Conservation (phyloP, 2,888 invertebrate species). For the Gibbula magus region DNA sequence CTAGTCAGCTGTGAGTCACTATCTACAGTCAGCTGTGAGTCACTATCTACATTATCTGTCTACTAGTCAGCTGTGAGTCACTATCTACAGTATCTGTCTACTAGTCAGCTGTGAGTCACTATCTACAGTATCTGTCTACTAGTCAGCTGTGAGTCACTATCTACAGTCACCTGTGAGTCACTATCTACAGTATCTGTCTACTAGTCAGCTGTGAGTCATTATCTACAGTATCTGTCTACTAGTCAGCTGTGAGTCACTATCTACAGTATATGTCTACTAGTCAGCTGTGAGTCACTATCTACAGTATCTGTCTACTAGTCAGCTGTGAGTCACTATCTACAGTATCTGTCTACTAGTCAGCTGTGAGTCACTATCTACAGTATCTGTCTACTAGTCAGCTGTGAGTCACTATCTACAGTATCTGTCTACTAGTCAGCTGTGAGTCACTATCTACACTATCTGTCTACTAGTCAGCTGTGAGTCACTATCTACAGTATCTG, state of each 20-base stretch:
- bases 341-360: slow-evolving; percentile 86
- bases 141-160: no score
- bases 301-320: slow-evolving; percentile 89
- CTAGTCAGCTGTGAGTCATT: slow-evolving; percentile 88
- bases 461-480: background rate
- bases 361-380: slow-evolving; percentile 77
- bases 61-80: slow-evolving; percentile 88
- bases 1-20: slow-evolving; percentile 88
- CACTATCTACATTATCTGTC: slow-evolving; percentile 88
- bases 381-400: background rate
- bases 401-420: background rate
- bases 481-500: background rate
- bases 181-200: slow-evolving; percentile 90
- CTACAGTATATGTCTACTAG: background rate
- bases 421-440: background rate
- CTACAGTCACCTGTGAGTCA: no score
- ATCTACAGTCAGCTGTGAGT: slow-evolving; percentile 90
- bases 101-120: slow-evolving; percentile 86
- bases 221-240: slow-evolving; percentile 91
- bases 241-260: slow-evolving; percentile 83
- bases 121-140: no score
- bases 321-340: slow-evolving; percentile 80
- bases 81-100: slow-evolving; percentile 90
- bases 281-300: slow-evolving; percentile 81
- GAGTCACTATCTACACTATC: background rate